phyloP scores from a whole-genome alignment of 2,888 invertebrate species.

The Harpalus rubripes region DNA sequence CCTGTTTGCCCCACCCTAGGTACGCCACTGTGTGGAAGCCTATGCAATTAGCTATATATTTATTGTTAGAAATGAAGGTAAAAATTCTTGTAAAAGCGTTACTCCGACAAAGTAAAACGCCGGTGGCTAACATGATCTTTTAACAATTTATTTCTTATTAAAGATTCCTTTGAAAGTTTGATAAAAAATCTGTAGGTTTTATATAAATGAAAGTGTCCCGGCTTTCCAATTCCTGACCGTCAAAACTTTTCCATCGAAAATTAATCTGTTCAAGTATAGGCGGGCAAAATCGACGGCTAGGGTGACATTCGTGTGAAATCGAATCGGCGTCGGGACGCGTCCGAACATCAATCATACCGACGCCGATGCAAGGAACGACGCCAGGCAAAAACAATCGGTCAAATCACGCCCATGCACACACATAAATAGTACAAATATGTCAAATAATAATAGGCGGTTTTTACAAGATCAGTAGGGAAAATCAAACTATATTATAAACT shows the following conservation, averaged over 20 bases:
- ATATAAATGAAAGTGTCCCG: constrained; percentile 20
- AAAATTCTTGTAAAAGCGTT: too few relatives aligned
- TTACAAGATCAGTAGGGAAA: background rate
- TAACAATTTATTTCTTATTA: too few relatives aligned
- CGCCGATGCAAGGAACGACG: background rate
- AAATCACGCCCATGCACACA: background rate
- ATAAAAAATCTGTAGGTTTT: background rate
- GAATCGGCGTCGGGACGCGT: background rate
- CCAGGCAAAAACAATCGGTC: background rate
- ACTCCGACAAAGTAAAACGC: too few relatives aligned
- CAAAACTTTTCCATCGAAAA: constrained; percentile 16
- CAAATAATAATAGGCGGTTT: background rate
- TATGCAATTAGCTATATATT: too few relatives aligned
- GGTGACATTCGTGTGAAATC: constrained; percentile 7
- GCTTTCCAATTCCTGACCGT: background rate
- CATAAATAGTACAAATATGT: background rate
- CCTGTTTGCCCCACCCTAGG: too few relatives aligned
- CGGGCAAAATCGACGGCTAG: background rate
- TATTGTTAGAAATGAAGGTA: too few relatives aligned
- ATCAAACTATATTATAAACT: too few relatives aligned
- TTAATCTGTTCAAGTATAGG: background rate
- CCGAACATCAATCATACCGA: background rate
- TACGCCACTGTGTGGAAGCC: too few relatives aligned
- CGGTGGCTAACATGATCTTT: too few relatives aligned
- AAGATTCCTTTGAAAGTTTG: too few relatives aligned